Conservation (phyloP, 2,797 vertebrate genomes). For the Danio aesculapii region DNA sequence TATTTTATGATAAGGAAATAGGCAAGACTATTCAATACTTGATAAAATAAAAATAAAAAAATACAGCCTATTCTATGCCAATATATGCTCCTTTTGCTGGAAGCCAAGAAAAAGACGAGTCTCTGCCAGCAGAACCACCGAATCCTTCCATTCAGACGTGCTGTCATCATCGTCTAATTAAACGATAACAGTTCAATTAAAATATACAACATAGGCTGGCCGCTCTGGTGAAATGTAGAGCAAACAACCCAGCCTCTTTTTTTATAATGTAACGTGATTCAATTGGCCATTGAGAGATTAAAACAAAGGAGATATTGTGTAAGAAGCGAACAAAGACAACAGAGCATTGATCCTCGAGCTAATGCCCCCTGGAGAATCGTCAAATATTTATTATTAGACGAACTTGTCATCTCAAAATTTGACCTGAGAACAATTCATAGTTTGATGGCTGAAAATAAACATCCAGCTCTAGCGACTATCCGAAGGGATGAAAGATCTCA, state of each 20-base stretch:
- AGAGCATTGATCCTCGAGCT: constrained; percentile 45
- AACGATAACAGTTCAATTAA: constrained; percentile 18
- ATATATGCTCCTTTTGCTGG: constrained; percentile 1
- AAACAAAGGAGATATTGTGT: constrained; percentile 62
- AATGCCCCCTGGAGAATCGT: not conserved
- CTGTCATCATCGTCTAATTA: constrained; percentile 35
- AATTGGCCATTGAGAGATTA: constrained; percentile 36
- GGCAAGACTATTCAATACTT: not conserved
- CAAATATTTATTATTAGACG: not conserved
- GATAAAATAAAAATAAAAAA: not conserved
- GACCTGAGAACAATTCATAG: constrained; percentile 14
- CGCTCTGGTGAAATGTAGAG: not conserved
- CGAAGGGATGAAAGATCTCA: constrained; percentile 14
- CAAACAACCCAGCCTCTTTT: not conserved
- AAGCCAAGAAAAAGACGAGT: constrained; percentile 7
- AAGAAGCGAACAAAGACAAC: constrained; percentile 59
- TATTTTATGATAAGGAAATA: not conserved
- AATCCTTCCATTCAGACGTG: constrained; percentile 6
- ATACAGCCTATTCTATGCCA: not conserved
- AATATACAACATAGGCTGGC: not conserved
- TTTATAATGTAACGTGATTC: constrained; percentile 28
- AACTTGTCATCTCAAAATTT: constrained; percentile 8
- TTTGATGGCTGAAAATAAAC: constrained; percentile 10
- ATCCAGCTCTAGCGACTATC: constrained; percentile 1
- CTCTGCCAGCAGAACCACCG: constrained; percentile 4